Evolutionary conservation across 2,113 vertebrate genomes (phyloP).

Genomic region (Prionailurus viverrinus): DNA sequence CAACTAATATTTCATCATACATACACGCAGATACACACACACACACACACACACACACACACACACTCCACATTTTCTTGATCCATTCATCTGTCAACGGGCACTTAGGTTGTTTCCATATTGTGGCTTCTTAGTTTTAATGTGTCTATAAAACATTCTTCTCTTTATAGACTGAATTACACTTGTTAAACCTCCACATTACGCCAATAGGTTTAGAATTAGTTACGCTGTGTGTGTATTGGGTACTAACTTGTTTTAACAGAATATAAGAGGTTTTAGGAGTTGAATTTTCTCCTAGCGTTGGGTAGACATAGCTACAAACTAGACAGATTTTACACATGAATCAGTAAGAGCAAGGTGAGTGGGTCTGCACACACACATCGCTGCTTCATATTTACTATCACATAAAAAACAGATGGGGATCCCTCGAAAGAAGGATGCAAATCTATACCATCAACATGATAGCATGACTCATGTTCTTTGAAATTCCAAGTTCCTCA

Average conservation of each 20-base stretch:
- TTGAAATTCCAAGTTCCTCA: neutral
- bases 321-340: neutral
- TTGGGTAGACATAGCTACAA: neutral
- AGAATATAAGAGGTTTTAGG: neutral
- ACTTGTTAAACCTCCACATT: neutral
- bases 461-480: too few relatives aligned
- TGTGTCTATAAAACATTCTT: neutral
- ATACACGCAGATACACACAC: neutral
- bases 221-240: neutral
- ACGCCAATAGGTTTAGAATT: neutral
- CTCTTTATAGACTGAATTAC: neutral
- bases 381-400: neutral
- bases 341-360: neutral
- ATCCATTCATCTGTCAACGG: neutral
- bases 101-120: too few relatives aligned
- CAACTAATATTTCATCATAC: neutral
- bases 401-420: neutral
- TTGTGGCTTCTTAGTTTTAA: neutral
- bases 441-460: too few relatives aligned
- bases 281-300: neutral
- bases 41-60: neutral
- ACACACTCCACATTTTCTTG: neutral
- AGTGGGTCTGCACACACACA: too few relatives aligned
- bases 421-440: neutral
- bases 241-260: neutral